Evolutionary conservation across 2,888 invertebrate species (phyloP).

Genomic region (Hyppa rectilinea): DNA sequence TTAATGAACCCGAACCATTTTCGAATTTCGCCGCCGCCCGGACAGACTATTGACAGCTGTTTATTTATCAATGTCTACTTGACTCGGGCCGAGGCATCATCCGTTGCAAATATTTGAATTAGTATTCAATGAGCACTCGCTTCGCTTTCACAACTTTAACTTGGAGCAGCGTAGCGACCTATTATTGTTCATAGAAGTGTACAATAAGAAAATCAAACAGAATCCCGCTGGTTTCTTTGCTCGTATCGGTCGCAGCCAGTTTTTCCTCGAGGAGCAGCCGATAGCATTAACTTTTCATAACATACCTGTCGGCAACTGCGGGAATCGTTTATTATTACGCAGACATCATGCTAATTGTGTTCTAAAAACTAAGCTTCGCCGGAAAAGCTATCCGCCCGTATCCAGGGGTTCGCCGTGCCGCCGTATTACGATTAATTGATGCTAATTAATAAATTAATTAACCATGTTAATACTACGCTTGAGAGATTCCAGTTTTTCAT

Average conservation of each 20-base stretch:
- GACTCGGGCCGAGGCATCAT: slow-evolving; percentile 72
- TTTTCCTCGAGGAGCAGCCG: slow-evolving; percentile 67
- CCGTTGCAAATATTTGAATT: slow-evolving; percentile 80
- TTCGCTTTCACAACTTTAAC: slow-evolving; percentile 71
- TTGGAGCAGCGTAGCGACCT: slow-evolving; percentile 60
- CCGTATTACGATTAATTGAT: slow-evolving; percentile 87
- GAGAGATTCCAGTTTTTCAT: slow-evolving; percentile 82
- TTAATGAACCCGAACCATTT: slow-evolving; percentile 82
- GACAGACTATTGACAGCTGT: slow-evolving; percentile 84
- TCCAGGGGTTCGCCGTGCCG: slow-evolving; percentile 77
- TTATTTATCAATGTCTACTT: slow-evolving; percentile 86
- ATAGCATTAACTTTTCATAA: slow-evolving; percentile 74
- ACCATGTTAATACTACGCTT: slow-evolving; percentile 87
- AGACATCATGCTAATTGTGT: slow-evolving; percentile 76
- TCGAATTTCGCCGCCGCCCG: slow-evolving; percentile 80
- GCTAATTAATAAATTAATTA: slow-evolving; percentile 90
- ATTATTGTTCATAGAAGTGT: slow-evolving; percentile 71
- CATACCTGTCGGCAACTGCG: slow-evolving; percentile 75
- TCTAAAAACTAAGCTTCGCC: slow-evolving; percentile 80
- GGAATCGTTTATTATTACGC: slow-evolving; percentile 76
- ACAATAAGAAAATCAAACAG: slow-evolving; percentile 77
- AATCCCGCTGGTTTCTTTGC: slow-evolving; percentile 71
- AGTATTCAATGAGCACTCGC: slow-evolving; percentile 73
- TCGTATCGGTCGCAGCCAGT: slow-evolving; percentile 66
- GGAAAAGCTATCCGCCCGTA: slow-evolving; percentile 84